Conservation (phyloP, 2,797 vertebrate species). For the Eupleurogrammus muticus region DNA sequence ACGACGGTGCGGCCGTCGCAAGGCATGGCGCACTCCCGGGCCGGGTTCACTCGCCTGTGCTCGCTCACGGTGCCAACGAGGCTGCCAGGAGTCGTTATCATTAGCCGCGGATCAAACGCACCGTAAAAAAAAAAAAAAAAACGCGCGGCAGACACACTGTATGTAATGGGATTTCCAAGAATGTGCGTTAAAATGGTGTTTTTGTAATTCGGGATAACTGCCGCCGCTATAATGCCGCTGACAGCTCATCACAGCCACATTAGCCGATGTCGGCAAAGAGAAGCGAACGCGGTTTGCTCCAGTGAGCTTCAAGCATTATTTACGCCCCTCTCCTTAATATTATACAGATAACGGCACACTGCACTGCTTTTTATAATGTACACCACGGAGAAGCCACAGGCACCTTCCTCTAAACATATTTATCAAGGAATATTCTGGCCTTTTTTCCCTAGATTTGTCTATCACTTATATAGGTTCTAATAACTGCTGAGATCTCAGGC, state of each 20-base stretch:
- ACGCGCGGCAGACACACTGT: slow-evolving; percentile 15
- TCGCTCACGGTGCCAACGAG: slow-evolving; percentile 29
- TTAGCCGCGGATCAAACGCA: slow-evolving; percentile 35
- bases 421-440: not conserved
- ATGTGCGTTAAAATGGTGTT: slow-evolving; percentile 41
- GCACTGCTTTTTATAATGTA: not conserved
- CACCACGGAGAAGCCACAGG: not conserved
- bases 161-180: slow-evolving; percentile 42
- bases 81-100: slow-evolving; percentile 40
- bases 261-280: slow-evolving; percentile 27
- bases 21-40: not conserved
- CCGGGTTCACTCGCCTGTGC: slow-evolving; percentile 24
- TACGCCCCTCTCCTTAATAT: not conserved
- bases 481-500: not conserved
- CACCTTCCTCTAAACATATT: not conserved
- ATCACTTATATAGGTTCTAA: not conserved
- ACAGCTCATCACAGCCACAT: slow-evolving; percentile 30
- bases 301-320: slow-evolving; percentile 23
- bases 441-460: not conserved
- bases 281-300: slow-evolving; percentile 28
- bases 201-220: slow-evolving; percentile 46
- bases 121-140: too few species aligned
- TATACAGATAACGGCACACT: not conserved
- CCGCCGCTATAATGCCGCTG: slow-evolving; percentile 34
- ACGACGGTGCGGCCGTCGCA: not conserved